These are phyloP conservation scores for Nomia melanderi DNA, from an alignment of 1,140 invertebrate genomes.

Conservation along the genomic window DNA sequence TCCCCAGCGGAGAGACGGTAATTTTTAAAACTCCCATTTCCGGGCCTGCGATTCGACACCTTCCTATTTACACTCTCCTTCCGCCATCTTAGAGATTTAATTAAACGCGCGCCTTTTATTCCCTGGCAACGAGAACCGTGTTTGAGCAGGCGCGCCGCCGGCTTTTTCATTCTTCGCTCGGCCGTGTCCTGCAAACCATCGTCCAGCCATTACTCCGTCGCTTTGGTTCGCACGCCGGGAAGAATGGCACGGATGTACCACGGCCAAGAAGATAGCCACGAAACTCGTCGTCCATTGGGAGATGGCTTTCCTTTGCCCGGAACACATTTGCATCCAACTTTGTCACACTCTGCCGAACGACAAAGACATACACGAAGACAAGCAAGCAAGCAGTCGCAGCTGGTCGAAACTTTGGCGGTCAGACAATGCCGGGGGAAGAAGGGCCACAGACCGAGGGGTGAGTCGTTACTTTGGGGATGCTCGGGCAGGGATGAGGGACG, in stretches of 20 bases:
- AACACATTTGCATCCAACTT: slow-evolving; percentile 56
- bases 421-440: slow-evolving; percentile 32
- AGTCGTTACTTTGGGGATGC: background rate
- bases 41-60: background rate
- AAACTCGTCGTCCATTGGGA: background rate
- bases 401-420: slow-evolving; percentile 44
- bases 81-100: slow-evolving; percentile 33
- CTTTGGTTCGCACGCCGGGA: slow-evolving; percentile 29
- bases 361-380: slow-evolving; percentile 47
- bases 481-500: background rate
- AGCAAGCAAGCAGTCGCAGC: slow-evolving; percentile 31
- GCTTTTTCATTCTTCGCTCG: slow-evolving; percentile 10
- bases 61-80: slow-evolving; percentile 2
- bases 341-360: slow-evolving; percentile 34
- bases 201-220: slow-evolving; percentile 23
- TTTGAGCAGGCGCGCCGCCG: background rate
- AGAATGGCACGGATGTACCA: slow-evolving; percentile 8
- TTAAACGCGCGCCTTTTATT: slow-evolving; percentile 19
- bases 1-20: too few species aligned
- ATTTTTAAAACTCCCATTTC: slow-evolving; percentile 27
- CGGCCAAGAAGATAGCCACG: slow-evolving; percentile 34
- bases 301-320: slow-evolving; percentile 30
- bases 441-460: slow-evolving; percentile 1
- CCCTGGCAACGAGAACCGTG: background rate
- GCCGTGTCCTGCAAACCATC: background rate